Conservation (phyloP, 2,797 vertebrate species). For the Chromobotia macracanthus region DNA sequence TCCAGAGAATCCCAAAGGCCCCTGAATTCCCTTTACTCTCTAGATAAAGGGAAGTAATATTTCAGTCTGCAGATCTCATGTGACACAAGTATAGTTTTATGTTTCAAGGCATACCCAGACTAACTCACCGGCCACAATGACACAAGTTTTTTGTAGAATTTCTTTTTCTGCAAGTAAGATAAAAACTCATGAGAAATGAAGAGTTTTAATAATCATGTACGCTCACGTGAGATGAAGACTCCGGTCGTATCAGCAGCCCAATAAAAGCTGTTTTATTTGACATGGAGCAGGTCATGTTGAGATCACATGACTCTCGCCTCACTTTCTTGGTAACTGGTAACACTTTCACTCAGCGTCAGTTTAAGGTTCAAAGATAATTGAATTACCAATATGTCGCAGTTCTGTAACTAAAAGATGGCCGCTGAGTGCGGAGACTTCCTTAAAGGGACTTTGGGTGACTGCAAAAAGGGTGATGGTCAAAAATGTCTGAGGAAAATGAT, state of each 20-base stretch:
- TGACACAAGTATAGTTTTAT: not conserved
- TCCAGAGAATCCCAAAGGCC: constrained; percentile 71
- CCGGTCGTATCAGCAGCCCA: too few species aligned
- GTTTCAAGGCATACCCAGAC: not conserved
- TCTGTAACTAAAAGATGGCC: too few species aligned
- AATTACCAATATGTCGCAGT: not conserved
- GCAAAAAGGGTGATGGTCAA: too few species aligned
- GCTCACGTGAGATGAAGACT: not conserved
- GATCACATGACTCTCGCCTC: too few species aligned
- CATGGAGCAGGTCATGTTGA: too few species aligned
- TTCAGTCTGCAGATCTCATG: not conserved
- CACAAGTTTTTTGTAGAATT: constrained; percentile 75
- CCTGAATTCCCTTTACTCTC: constrained; percentile 71
- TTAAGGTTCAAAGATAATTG: too few species aligned
- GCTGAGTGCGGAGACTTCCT: too few species aligned
- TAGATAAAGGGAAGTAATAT: constrained; percentile 48
- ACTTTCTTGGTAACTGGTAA: too few species aligned
- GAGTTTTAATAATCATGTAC: not conserved
- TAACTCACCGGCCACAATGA: constrained; percentile 70
- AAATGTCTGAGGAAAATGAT: not conserved
- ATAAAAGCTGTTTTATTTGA: too few species aligned
- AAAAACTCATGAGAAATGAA: constrained; percentile 6
- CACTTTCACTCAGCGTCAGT: too few species aligned
- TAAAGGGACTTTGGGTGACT: not conserved
- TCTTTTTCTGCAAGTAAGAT: constrained; percentile 71